These are phyloP conservation scores for Asteroscopus sphinx DNA, from an alignment of 2,888 invertebrate genomes.

Conservation along the genomic window DNA sequence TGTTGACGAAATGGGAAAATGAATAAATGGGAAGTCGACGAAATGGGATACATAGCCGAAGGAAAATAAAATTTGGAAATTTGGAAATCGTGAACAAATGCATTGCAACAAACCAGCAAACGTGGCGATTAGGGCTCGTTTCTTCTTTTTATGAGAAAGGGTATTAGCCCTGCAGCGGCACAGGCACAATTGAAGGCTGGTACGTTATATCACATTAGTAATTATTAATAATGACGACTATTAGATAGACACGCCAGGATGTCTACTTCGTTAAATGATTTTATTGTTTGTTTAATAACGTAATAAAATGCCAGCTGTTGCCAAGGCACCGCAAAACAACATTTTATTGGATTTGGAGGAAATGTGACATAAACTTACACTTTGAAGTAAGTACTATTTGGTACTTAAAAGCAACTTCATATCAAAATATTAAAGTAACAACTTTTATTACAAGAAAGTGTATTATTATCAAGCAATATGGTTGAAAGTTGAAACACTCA, in stretches of 20 bases:
- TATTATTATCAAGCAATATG: constrained; percentile 39
- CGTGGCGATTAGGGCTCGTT: no score
- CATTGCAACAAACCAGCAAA: no score
- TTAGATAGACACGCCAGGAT: constrained; percentile 15
- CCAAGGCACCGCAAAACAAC: neutral
- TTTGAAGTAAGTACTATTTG: neutral
- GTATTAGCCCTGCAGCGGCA: no score
- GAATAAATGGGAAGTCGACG: no score
- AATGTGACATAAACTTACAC: neutral
- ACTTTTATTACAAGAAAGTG: constrained; percentile 37
- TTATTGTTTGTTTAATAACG: constrained; percentile 10
- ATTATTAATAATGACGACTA: neutral
- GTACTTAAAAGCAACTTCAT: neutral
- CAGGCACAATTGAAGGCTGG: no score
- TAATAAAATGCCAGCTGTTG: constrained; percentile 16
- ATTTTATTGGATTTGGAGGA: neutral
- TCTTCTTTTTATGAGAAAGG: no score
- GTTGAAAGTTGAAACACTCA: constrained; percentile 32
- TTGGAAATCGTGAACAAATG: no score
- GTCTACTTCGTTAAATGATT: constrained; percentile 3
- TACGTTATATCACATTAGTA: no score
- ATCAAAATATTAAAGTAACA: constrained; percentile 7
- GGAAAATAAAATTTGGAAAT: no score
- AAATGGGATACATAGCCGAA: no score
- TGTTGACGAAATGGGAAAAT: no score